Conservation (phyloP, 2,113 vertebrate species). For the Aplodontia rufa region DNA sequence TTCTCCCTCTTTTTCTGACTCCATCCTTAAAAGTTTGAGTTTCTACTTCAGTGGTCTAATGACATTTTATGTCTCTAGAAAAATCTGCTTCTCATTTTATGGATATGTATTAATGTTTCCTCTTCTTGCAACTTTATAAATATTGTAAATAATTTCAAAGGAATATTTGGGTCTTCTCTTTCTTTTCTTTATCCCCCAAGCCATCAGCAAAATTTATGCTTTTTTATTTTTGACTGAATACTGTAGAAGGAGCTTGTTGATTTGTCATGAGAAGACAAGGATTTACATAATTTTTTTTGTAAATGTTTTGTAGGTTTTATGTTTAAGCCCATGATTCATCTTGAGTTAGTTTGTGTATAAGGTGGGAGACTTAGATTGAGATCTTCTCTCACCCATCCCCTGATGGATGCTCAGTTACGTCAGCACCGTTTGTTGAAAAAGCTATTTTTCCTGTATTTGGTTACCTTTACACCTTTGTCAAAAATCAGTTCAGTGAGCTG, state of each 20-base stretch:
- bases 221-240: background rate
- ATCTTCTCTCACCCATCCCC: background rate
- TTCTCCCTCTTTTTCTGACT: background rate
- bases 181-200: background rate
- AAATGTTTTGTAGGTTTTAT: background rate
- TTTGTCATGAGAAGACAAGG: background rate
- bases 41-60: background rate
- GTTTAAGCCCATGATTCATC: background rate
- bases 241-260: background rate
- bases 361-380: background rate
- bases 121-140: conserved; percentile 13
- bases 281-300: background rate
- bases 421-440: background rate
- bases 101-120: background rate
- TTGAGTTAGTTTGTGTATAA: background rate
- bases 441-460: too few relatives aligned
- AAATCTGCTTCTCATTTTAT: conserved; percentile 8
- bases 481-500: background rate
- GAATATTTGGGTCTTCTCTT: background rate
- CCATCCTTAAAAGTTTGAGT: background rate
- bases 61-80: background rate
- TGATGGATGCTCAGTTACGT: background rate
- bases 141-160: conserved; percentile 4
- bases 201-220: background rate
- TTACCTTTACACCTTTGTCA: too few relatives aligned